Base-by-base conservation (phyloP, 1,140 invertebrate genomes). In the Ips nitidus region DNA sequence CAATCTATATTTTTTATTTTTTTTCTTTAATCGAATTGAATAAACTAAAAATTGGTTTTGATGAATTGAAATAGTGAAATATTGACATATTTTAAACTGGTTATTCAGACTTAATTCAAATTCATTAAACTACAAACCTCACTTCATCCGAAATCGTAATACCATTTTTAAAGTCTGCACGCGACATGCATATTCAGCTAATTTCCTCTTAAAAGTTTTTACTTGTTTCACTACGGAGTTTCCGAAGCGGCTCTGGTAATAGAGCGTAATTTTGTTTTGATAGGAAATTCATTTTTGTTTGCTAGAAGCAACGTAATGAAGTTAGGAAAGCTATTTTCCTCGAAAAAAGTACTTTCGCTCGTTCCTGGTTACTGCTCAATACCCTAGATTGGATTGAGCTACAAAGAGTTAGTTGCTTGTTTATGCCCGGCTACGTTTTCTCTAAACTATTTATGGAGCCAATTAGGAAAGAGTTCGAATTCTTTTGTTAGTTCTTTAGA, bases 241-340 rank as follows among this genome's bases (percentile, higher is more conserved):
- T 42, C 36, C 57, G 45, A 43, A 52, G 66, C 66, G 45, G 57
- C 66, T 60, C 57, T 42, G 47, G 66, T 68, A 67, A 67, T 67
- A 67, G 56, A 67, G 65, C 37, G 65, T 67, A 68, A 68, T 68
- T 68, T 60, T 43, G 66, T 60, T 60, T 60, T 68, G 66, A 68
- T 68, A 68, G 66, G 57, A 52, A 68, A 68, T 68, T 68, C 57
- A 68, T 68, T 68, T 68, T 68, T 68, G 66, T 68, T 68, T 68
- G 57, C 66, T 60, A 60, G 66, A 60, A 68, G 66, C 66, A 53
- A 52, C 38, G 57, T 68, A 68, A 68, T 68, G 47, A 52, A 68
- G 56, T 68, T 68, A 68, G 66, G 45, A 59, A 68, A 68, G 57
- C 66, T 60, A 68, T 68, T 68, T 68, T 68, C 56, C 47, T 22